phyloP scores from a whole-genome alignment of 2,113 vertebrate genomes.

The Zosterops borbonicus region DNA sequence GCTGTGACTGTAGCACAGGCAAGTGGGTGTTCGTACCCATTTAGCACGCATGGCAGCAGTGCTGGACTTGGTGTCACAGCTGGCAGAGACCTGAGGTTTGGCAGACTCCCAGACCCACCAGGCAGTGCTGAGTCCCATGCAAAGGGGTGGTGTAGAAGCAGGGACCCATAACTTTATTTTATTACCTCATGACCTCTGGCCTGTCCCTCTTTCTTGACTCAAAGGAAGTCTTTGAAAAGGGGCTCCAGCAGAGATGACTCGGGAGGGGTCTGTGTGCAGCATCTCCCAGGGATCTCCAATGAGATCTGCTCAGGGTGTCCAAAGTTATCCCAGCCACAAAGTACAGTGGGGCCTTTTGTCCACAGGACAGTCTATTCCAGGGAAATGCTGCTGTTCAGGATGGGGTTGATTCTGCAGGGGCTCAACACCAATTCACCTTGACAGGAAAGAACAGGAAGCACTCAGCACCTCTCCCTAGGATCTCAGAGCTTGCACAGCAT shows the following conservation, averaged over 20 bases:
- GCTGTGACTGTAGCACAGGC: background rate
- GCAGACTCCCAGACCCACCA: background rate
- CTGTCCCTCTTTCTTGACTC: background rate
- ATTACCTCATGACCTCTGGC: background rate
- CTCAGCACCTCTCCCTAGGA: background rate
- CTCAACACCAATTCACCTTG: background rate
- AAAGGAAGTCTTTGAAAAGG: background rate
- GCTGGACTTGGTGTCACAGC: background rate
- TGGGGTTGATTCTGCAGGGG: background rate
- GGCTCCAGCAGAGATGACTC: background rate
- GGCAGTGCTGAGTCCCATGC: background rate
- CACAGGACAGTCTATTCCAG: background rate
- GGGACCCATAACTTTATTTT: background rate
- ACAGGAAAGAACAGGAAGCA: background rate
- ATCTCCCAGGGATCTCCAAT: background rate
- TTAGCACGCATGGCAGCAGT: background rate
- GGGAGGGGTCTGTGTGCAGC: background rate
- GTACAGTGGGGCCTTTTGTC: background rate
- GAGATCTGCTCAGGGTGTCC: background rate
- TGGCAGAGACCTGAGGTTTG: background rate
- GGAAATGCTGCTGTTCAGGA: background rate
- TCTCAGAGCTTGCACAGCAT: background rate
- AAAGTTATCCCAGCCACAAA: background rate
- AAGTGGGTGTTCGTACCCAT: accelerated
- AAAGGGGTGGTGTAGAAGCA: background rate